Conservation (phyloP, 1,140 invertebrate genomes). For the Aphis gossypii region DNA sequence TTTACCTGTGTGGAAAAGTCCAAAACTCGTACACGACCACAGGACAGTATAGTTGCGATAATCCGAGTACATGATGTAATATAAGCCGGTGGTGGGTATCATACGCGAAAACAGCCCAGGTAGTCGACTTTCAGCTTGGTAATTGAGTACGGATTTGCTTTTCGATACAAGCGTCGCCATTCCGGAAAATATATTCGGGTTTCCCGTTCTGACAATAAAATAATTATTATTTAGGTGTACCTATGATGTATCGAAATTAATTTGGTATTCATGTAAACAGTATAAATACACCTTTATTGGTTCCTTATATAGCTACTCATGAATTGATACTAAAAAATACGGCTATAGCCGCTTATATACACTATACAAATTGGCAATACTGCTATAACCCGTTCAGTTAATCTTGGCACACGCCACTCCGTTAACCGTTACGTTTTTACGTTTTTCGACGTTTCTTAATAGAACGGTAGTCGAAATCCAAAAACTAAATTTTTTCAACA, state of each 20-base stretch:
- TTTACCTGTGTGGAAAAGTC: constrained; percentile 69
- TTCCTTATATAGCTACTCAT: too few species aligned
- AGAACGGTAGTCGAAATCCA: too few species aligned
- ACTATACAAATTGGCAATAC: too few species aligned
- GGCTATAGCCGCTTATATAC: too few species aligned
- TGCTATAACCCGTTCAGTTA: too few species aligned
- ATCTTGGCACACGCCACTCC: too few species aligned
- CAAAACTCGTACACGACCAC: constrained; percentile 74
- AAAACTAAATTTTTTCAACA: too few species aligned
- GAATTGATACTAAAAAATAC: too few species aligned
- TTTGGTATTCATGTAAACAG: neutral
- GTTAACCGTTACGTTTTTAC: too few species aligned
- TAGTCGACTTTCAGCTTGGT: constrained; percentile 69
- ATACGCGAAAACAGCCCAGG: constrained; percentile 71
- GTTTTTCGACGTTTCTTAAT: too few species aligned
- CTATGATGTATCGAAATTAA: neutral
- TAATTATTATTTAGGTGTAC: neutral
- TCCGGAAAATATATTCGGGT: constrained; percentile 65
- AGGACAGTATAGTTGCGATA: constrained; percentile 75
- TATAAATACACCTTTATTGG: neutral
- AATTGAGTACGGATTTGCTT: constrained; percentile 67
- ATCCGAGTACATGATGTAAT: constrained; percentile 75
- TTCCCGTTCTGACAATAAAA: constrained; percentile 66
- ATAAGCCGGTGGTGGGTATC: constrained; percentile 73
- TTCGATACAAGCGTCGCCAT: constrained; percentile 66